phyloP scores from a whole-genome alignment of 2,113 vertebrate species.

The Coptodon rendalli region DNA sequence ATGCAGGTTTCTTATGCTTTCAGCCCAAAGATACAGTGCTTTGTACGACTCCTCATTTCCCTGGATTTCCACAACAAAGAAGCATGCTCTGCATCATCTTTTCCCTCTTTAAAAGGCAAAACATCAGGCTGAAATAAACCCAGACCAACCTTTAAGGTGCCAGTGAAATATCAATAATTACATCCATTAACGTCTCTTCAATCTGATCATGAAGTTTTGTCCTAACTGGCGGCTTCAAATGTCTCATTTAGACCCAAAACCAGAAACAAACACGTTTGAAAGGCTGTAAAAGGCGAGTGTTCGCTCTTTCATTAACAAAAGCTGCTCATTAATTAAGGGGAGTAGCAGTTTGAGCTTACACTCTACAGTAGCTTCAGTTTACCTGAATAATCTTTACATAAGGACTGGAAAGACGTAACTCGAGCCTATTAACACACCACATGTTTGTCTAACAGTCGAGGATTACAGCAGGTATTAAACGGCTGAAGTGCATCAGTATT shows the following conservation, averaged over 20 bases:
- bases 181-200: background rate
- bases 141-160: background rate
- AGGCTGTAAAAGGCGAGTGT: background rate
- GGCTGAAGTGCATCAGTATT: background rate
- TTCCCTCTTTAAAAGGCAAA: background rate
- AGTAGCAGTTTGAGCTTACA: background rate
- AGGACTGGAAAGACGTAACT: background rate
- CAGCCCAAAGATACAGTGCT: background rate
- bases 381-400: background rate
- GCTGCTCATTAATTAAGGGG: background rate
- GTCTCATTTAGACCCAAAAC: background rate
- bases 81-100: background rate
- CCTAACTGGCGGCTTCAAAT: background rate
- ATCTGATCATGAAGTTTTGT: background rate
- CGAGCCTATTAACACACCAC: background rate
- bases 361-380: background rate
- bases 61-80: background rate
- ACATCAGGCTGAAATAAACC: background rate
- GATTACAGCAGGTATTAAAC: background rate
- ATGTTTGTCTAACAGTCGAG: background rate
- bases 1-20: background rate
- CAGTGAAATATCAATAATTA: background rate
- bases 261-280: background rate
- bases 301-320: background rate
- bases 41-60: background rate